phyloP scores from a whole-genome alignment of 1,140 invertebrate species.

The Tetramorium alpestre region DNA sequence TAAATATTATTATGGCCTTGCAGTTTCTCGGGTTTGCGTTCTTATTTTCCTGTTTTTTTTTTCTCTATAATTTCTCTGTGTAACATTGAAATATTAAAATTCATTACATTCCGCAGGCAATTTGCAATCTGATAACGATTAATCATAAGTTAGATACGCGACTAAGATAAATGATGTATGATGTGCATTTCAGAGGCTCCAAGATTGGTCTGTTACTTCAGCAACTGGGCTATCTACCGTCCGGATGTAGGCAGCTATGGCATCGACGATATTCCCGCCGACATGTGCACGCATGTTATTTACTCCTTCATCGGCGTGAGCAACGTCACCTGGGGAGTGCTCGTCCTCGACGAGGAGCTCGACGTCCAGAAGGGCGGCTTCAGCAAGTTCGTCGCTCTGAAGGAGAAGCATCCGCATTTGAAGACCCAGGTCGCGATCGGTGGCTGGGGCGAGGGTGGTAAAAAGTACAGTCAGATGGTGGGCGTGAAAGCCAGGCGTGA shows the following conservation, averaged over 20 bases:
- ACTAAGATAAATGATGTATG: neutral
- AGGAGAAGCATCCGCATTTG: conserved; percentile 89
- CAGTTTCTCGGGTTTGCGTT: neutral
- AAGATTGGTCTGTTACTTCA: conserved; percentile 95
- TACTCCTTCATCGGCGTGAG: conserved; percentile 96
- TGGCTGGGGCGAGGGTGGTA: conserved; percentile 95
- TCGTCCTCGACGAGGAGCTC: conserved; percentile 93
- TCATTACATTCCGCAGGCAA: neutral
- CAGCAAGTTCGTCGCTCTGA: conserved; percentile 92
- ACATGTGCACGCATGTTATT: conserved; percentile 94
- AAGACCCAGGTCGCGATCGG: conserved; percentile 94
- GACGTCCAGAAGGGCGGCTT: conserved; percentile 93
- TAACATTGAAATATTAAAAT: neutral
- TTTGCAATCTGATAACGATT: neutral
- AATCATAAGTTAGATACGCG: too few relatives aligned
- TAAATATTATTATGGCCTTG: neutral
- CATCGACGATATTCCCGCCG: conserved; percentile 93
- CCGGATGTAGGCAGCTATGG: conserved; percentile 92
- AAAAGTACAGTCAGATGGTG: conserved; percentile 94
- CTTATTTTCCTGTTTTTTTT: neutral
- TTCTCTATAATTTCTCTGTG: neutral
- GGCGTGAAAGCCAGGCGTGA: conserved; percentile 88
- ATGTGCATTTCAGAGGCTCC: conserved; percentile 12
- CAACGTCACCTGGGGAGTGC: conserved; percentile 91
- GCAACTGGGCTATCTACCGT: conserved; percentile 96